phyloP scores from a whole-genome alignment of 2,797 vertebrate species.

The Acropternis orthonyx region DNA sequence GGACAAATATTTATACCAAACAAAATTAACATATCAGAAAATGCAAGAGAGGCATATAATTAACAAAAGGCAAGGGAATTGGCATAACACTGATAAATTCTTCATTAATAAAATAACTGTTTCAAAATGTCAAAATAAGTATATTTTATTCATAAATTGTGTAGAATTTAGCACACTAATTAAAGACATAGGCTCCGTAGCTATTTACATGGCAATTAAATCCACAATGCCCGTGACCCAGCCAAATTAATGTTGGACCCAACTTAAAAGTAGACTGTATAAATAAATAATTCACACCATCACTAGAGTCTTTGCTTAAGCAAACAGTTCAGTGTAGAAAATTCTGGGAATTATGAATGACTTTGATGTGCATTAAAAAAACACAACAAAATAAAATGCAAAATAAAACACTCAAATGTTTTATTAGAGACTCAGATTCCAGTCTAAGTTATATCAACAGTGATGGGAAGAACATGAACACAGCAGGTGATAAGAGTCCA shows the following conservation, averaged over 20 bases:
- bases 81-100: conserved; percentile 43
- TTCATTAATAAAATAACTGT: conserved; percentile 65
- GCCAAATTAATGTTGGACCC: conserved; percentile 64
- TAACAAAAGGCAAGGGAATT: conserved; percentile 67
- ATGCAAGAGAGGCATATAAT: conserved; percentile 37
- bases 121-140: conserved; percentile 50
- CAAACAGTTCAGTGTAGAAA: conserved; percentile 50
- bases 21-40: conserved; percentile 62
- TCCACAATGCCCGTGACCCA: conserved; percentile 58
- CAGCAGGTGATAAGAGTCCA: conserved; percentile 14
- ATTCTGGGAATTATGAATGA: conserved; percentile 53
- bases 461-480: background rate
- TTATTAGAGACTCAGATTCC: conserved; percentile 44
- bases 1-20: conserved; percentile 64
- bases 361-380: conserved; percentile 51
- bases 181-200: conserved; percentile 36
- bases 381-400: conserved; percentile 32
- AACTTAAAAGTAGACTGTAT: conserved; percentile 66
- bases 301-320: conserved; percentile 27
- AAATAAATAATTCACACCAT: conserved; percentile 72
- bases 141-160: conserved; percentile 65
- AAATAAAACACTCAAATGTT: conserved; percentile 53
- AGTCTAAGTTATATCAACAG: conserved; percentile 52
- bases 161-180: conserved; percentile 51
- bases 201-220: conserved; percentile 69